Conservation (phyloP, 23 tunicate genomes). For the Clavelina lepadiformis region DNA sequence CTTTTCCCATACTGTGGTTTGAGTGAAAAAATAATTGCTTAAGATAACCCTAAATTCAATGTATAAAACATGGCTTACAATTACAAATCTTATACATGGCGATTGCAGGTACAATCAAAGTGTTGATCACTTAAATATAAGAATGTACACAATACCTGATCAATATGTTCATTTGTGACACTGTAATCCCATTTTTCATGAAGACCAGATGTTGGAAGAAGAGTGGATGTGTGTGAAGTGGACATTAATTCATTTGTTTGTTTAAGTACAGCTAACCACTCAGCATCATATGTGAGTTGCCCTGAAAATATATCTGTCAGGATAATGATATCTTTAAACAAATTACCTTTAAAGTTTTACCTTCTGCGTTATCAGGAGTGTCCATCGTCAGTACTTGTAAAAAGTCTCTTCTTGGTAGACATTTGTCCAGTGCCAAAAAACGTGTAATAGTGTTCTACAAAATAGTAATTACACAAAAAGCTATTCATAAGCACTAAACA, state of each 20-base stretch:
- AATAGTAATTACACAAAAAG: neutral
- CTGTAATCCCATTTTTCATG: slow-evolving; percentile 43
- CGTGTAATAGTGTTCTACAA: slow-evolving; percentile 44
- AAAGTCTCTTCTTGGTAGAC: slow-evolving; percentile 84
- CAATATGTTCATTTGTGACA: slow-evolving; percentile 42
- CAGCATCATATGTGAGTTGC: slow-evolving; percentile 74
- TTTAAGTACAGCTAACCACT: slow-evolving; percentile 91
- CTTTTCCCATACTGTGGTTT: too few relatives aligned
- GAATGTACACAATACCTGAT: too few relatives aligned
- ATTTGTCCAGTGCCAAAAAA: slow-evolving; percentile 90
- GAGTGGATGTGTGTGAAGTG: slow-evolving; percentile 21
- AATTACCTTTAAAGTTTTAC: slow-evolving; percentile 18
- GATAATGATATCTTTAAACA: neutral
- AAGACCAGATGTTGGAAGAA: slow-evolving; percentile 52
- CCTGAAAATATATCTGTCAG: slow-evolving; percentile 2
- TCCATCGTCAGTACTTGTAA: slow-evolving; percentile 74
- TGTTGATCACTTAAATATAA: neutral
- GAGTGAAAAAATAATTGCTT: too few relatives aligned
- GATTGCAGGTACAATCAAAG: too few relatives aligned
- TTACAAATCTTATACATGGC: neutral
- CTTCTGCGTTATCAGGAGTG: slow-evolving; percentile 18
- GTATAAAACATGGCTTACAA: neutral
- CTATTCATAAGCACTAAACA: neutral
- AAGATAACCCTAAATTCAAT: too few relatives aligned
- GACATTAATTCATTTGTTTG: slow-evolving; percentile 72